A percentile compares a stretch with the other conserved stretches of the same genome.
phyloP scores from a whole-genome alignment of 1,140 invertebrate species.

The Aricia agestis region DNA sequence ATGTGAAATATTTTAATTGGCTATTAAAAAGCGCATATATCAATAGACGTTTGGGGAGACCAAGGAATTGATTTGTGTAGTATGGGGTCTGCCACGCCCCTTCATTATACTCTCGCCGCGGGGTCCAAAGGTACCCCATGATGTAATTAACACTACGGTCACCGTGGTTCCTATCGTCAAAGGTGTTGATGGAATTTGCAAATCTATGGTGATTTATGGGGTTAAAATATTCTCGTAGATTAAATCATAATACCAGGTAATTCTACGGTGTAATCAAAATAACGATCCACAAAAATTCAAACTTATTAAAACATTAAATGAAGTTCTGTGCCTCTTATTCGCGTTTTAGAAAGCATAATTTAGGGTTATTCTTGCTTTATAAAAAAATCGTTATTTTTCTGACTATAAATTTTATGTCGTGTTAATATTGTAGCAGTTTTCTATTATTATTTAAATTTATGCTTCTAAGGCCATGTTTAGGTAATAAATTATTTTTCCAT shows the following conservation, averaged over 20 bases:
- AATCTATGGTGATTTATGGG: not conserved
- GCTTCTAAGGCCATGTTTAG: not conserved
- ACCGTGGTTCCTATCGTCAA: not conserved
- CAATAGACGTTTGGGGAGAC: constrained; percentile 51
- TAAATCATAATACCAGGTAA: not conserved
- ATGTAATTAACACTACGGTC: constrained; percentile 37
- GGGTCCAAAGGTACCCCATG: constrained; percentile 22
- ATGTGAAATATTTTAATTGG: constrained; percentile 58
- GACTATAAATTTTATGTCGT: not conserved
- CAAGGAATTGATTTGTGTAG: constrained; percentile 51
- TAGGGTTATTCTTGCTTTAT: not conserved
- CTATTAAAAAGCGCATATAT: constrained; percentile 70
- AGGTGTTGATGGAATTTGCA: not conserved
- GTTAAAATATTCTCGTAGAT: not conserved
- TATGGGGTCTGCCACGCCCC: constrained; percentile 48
- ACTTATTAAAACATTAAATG: too few species aligned
- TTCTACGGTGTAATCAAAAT: not conserved
- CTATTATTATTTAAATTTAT: constrained; percentile 2
- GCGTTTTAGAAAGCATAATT: not conserved
- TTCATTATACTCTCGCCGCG: constrained; percentile 51
- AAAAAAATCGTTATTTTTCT: not conserved
- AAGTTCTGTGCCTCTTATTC: not conserved
- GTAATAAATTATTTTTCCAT: not conserved
- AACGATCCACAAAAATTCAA: too few species aligned
- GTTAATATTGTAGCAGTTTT: not conserved